These are phyloP conservation scores for Chaetorhynchus papuensis DNA, from an alignment of 2,113 vertebrate genomes.

Conservation along the genomic window DNA sequence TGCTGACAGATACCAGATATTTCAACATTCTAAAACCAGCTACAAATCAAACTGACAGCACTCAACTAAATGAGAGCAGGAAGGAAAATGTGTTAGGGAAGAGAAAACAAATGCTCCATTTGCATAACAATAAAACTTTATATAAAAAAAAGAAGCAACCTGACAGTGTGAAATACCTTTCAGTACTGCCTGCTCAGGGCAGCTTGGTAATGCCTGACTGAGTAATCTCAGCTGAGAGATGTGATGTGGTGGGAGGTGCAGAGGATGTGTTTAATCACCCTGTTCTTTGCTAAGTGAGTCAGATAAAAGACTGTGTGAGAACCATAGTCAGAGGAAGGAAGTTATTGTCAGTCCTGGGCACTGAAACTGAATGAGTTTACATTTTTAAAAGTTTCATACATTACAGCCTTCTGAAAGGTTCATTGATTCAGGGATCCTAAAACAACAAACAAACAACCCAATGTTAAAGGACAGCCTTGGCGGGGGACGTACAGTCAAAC, in stretches of 20 bases:
- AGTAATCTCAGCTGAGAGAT: background rate
- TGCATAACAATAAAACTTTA: background rate
- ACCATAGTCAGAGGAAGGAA: background rate
- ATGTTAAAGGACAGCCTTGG: background rate
- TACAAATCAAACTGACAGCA: background rate
- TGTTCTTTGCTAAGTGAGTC: background rate
- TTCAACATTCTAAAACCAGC: background rate
- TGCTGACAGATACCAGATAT: background rate
- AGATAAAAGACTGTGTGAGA: background rate
- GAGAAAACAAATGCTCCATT: background rate
- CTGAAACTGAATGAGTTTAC: background rate
- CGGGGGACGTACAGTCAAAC: background rate
- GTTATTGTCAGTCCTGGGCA: background rate
- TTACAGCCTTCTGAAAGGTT: background rate
- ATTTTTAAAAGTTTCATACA: background rate
- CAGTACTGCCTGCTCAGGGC: background rate
- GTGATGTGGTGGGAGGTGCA: background rate
- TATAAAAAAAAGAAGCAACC: background rate
- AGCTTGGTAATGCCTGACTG: background rate
- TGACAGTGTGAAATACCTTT: background rate
- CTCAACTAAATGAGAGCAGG: background rate
- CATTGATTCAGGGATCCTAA: background rate
- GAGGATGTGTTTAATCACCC: background rate
- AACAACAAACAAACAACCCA: background rate
- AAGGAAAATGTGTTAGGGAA: background rate